Evolutionary conservation across 30 jellyfish, hydroid and myxozoan genomes (phyloP).

Genomic region (Clytia hemisphaerica): DNA sequence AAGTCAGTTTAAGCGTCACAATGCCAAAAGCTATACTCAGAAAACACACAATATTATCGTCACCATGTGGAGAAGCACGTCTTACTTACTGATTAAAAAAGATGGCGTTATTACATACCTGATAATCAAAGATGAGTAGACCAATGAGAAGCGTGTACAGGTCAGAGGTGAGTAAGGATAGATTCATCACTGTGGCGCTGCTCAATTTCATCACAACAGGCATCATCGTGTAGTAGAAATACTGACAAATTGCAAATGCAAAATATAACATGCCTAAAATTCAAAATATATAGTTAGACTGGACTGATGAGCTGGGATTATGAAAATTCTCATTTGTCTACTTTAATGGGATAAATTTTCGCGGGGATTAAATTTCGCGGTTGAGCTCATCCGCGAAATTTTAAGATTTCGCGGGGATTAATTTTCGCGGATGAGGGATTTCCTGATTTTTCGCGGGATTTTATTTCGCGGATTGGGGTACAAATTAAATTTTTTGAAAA

Average conservation of each 20-base stretch:
- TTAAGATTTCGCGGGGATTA: too few relatives aligned
- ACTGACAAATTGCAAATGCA: constrained; percentile 71
- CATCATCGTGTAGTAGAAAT: constrained; percentile 66
- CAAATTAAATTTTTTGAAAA: too few relatives aligned
- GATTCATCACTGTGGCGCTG: constrained; percentile 95
- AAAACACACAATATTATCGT: background rate
- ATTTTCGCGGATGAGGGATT: too few relatives aligned
- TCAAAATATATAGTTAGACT: background rate
- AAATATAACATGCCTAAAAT: constrained; percentile 54
- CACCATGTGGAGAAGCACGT: background rate
- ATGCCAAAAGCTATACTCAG: background rate
- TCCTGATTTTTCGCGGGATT: too few relatives aligned
- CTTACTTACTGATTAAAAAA: background rate
- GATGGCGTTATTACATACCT: constrained; percentile 37
- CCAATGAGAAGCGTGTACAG: constrained; percentile 87
- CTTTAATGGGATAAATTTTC: too few relatives aligned
- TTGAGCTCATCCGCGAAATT: too few relatives aligned
- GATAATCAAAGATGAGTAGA: constrained; percentile 62
- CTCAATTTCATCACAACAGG: constrained; percentile 86
- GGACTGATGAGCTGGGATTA: too few relatives aligned
- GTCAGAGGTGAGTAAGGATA: constrained; percentile 89
- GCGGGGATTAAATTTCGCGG: too few relatives aligned
- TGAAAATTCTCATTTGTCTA: too few relatives aligned
- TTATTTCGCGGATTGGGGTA: too few relatives aligned
- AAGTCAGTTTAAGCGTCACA: background rate